phyloP scores from a whole-genome alignment of 2,113 vertebrate species.

The Argyrosomus japonicus region DNA sequence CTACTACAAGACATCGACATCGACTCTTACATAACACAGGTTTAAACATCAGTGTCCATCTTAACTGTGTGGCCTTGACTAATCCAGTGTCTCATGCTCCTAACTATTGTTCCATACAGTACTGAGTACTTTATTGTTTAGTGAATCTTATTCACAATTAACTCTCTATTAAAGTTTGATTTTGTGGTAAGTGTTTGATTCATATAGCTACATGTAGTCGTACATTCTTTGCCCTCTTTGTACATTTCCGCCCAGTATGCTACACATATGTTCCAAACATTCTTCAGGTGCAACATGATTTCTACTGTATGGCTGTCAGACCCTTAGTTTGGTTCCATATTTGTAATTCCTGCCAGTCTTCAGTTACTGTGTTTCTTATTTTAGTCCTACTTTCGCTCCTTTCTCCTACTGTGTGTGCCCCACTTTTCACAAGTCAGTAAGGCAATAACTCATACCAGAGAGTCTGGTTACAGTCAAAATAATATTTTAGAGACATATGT shows the following conservation, averaged over 20 bases:
- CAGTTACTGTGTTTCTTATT: background rate
- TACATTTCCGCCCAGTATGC: background rate
- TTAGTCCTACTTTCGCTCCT: background rate
- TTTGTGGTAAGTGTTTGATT: conserved; percentile 10
- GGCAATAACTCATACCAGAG: conserved; percentile 43
- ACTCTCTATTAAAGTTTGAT: background rate
- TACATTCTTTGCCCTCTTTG: background rate
- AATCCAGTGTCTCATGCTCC: background rate
- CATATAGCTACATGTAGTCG: background rate
- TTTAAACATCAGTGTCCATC: background rate
- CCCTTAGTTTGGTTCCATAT: conserved; percentile 18
- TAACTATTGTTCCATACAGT: background rate
- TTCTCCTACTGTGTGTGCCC: conserved; percentile 31
- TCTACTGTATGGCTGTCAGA: conserved; percentile 19
- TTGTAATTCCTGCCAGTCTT: conserved; percentile 8
- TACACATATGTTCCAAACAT: conserved; percentile 23
- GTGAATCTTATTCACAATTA: conserved; percentile 2
- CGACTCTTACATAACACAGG: background rate
- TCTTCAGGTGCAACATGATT: conserved; percentile 25
- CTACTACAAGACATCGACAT: background rate
- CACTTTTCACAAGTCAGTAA: conserved; percentile 37
- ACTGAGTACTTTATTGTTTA: conserved; percentile 1
- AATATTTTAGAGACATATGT: conserved; percentile 25
- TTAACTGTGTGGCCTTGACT: background rate
- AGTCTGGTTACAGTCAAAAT: conserved; percentile 48